Conservation (phyloP, 1,140 invertebrate genomes). For the Apis dorsata region DNA sequence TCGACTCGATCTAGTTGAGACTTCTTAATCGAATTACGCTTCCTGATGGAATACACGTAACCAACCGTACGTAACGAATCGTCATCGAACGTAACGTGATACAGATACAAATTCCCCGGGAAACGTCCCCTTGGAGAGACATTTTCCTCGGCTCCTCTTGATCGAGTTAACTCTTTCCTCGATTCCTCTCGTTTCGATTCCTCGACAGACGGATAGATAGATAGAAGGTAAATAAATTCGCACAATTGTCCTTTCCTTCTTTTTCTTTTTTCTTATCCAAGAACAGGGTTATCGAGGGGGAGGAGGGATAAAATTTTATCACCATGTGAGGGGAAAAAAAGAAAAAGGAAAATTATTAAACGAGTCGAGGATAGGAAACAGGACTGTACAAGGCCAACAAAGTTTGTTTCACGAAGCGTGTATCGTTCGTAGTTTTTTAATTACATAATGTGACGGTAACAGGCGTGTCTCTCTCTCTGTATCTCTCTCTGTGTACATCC, state of each 20-base stretch:
- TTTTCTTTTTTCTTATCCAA: neutral
- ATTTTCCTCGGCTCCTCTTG: neutral
- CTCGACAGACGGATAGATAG: too few relatives aligned
- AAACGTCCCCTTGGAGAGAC: neutral
- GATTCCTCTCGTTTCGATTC: neutral
- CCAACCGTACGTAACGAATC: neutral
- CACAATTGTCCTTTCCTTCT: neutral
- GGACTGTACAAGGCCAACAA: neutral
- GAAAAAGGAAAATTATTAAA: conserved; percentile 15
- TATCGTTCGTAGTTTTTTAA: conserved; percentile 42
- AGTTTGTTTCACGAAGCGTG: conserved; percentile 24
- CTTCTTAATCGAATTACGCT: neutral
- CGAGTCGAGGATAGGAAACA: neutral
- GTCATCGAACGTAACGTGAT: neutral
- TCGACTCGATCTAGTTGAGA: neutral
- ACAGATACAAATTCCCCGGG: too few relatives aligned
- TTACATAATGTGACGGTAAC: conserved; percentile 31
- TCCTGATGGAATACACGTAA: neutral
- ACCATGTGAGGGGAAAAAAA: too few relatives aligned
- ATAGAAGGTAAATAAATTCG: neutral
- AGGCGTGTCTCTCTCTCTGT: too few relatives aligned
- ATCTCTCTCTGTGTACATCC: neutral
- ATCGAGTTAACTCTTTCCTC: neutral
- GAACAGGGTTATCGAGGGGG: conserved; percentile 4
- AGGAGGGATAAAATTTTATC: conserved; percentile 4